Evolutionary conservation across 2,113 vertebrate genomes (phyloP).

Genomic region (Myiozetetes cayanensis): DNA sequence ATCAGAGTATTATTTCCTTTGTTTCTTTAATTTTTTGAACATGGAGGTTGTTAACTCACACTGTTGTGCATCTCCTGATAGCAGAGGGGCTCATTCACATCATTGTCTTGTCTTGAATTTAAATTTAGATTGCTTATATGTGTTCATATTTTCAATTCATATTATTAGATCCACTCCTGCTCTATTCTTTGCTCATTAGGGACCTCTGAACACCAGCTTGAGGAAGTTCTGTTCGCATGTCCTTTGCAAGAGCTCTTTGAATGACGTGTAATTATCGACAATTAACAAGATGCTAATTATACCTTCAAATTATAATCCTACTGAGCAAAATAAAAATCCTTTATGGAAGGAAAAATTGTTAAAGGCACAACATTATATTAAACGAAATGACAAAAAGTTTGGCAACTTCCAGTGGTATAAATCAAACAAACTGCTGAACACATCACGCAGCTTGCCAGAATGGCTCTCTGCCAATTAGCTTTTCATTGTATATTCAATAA

Average conservation of each 20-base stretch:
- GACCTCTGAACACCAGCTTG: constrained; percentile 25
- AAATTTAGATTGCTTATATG: constrained; percentile 62
- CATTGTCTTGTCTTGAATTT: constrained; percentile 25
- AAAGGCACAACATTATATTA: constrained; percentile 46
- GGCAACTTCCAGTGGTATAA: constrained; percentile 50
- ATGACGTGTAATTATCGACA: constrained; percentile 59
- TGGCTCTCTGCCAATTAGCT: constrained; percentile 66
- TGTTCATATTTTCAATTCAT: constrained; percentile 56
- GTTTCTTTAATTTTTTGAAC: neutral
- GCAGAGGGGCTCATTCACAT: constrained; percentile 1
- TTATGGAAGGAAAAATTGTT: constrained; percentile 55
- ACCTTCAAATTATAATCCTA: constrained; percentile 59
- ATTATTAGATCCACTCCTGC: constrained; percentile 41
- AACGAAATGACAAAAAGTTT: constrained; percentile 70
- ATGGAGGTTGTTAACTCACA: neutral
- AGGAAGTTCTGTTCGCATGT: constrained; percentile 56
- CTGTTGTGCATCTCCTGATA: neutral
- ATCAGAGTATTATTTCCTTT: neutral
- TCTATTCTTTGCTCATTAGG: constrained; percentile 41
- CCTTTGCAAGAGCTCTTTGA: constrained; percentile 60
- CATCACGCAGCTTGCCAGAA: constrained; percentile 35
- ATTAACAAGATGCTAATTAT: constrained; percentile 69
- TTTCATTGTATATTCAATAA: constrained; percentile 53
- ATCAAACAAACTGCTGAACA: constrained; percentile 70
- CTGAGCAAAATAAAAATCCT: constrained; percentile 56